Evolutionary conservation across 2,113 vertebrate genomes (phyloP).

Genomic region (Lynx canadensis): DNA sequence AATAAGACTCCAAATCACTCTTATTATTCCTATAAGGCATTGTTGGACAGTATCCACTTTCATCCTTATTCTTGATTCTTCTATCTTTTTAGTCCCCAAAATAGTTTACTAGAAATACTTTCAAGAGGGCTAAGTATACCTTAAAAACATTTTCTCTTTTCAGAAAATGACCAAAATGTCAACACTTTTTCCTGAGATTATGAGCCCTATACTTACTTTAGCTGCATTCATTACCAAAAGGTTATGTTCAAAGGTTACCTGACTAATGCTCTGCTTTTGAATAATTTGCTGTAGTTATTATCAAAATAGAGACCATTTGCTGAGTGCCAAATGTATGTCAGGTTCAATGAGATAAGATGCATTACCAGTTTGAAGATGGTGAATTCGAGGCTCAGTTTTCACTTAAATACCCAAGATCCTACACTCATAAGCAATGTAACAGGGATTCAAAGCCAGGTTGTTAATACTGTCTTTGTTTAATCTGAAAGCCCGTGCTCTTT

Average conservation of each 20-base stretch:
- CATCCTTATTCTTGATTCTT: not conserved
- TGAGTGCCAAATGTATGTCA: not conserved
- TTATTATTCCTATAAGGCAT: not conserved
- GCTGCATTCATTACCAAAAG: not conserved
- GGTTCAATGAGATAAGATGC: not conserved
- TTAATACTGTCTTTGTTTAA: not conserved
- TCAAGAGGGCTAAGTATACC: not conserved
- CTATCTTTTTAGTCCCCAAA: not conserved
- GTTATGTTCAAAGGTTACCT: not conserved
- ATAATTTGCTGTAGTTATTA: not conserved
- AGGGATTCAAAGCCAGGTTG: not conserved
- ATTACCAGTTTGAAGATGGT: not conserved
- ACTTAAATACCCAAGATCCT: not conserved
- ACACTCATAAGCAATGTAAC: not conserved
- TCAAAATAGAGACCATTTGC: not conserved
- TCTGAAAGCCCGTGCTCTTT: not conserved
- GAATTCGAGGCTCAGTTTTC: not conserved
- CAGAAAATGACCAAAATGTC: not conserved
- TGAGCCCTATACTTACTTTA: not conserved
- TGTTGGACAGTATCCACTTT: not conserved
- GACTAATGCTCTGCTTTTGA: not conserved
- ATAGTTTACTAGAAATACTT: not conserved
- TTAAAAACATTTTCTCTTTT: not conserved
- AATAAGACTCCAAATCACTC: not conserved
- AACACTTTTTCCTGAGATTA: not conserved